phyloP scores from a whole-genome alignment of 2,888 invertebrate genomes.

The Drosophila diplacantha region DNA sequence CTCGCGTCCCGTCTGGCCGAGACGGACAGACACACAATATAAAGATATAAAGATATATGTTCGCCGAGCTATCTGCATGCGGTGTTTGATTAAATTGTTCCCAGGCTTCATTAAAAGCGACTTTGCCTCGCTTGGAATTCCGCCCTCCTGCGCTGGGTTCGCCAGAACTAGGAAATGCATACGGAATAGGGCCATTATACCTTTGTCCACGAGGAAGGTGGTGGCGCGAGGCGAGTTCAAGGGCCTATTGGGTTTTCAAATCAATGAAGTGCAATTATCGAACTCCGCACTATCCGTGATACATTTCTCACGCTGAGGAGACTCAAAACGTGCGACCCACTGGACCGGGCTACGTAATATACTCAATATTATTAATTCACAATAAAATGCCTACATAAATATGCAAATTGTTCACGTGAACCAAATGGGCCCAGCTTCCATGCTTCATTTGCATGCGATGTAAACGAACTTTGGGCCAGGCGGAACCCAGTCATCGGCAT shows the following conservation, averaged over 20 bases:
- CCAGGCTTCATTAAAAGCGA: conserved; percentile 35
- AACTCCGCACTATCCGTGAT: conserved; percentile 4
- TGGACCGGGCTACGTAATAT: conserved; percentile 49
- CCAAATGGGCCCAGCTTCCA: conserved; percentile 8
- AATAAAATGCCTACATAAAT: conserved; percentile 22
- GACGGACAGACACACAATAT: conserved; percentile 3
- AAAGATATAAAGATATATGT: conserved; percentile 10
- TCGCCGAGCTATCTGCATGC: conserved; percentile 13
- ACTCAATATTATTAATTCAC: conserved; percentile 13
- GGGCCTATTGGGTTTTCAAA: not conserved
- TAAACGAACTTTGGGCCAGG: conserved; percentile 36
- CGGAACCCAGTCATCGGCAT: conserved; percentile 2
- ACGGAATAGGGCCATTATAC: conserved; percentile 3
- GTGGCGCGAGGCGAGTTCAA: not conserved
- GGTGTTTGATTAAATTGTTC: conserved; percentile 28
- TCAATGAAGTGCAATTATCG: conserved; percentile 4
- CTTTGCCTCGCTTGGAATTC: conserved; percentile 4
- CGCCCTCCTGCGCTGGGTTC: conserved; percentile 11
- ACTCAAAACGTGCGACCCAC: conserved; percentile 42
- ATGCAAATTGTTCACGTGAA: conserved; percentile 36
- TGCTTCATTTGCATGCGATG: conserved; percentile 37
- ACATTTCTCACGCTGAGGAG: conserved; percentile 16
- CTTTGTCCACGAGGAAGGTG: not conserved
- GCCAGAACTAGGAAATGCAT: conserved; percentile 16
- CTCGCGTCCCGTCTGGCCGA: not conserved